Evolutionary conservation across 1,140 invertebrate species (phyloP).

Genomic region (Camponotus floridanus): DNA sequence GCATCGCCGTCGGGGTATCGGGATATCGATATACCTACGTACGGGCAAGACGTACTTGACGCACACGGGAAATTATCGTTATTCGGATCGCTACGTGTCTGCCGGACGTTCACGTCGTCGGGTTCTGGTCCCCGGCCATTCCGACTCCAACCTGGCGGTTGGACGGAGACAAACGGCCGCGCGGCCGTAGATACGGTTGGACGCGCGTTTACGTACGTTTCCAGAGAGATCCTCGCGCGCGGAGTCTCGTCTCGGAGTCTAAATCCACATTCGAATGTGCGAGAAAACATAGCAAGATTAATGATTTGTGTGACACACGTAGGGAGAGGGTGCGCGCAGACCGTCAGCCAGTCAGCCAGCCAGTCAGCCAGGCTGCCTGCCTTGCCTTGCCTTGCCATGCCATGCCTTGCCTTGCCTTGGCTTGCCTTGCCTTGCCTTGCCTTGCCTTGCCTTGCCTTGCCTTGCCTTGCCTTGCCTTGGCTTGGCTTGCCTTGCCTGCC

Average conservation of each 20-base stretch:
- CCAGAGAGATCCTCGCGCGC: slow-evolving; percentile 76
- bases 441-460: too few relatives aligned
- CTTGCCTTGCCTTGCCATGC: too few relatives aligned
- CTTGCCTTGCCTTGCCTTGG: background rate
- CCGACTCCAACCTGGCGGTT: slow-evolving; percentile 58
- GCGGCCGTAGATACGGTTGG: slow-evolving; percentile 41
- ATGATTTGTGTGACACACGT: slow-evolving; percentile 84
- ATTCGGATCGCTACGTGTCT: slow-evolving; percentile 45
- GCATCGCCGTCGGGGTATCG: background rate
- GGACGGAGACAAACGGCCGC: slow-evolving; percentile 75
- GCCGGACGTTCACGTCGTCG: slow-evolving; percentile 52
- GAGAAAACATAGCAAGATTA: slow-evolving; percentile 86
- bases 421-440: too few relatives aligned
- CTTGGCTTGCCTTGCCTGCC: slow-evolving; percentile 13
- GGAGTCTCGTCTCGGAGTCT: slow-evolving; percentile 78
- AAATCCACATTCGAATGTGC: slow-evolving; percentile 86
- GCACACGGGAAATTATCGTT: slow-evolving; percentile 22
- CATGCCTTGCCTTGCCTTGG: too few relatives aligned
- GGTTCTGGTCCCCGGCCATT: slow-evolving; percentile 45
- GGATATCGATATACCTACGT: slow-evolving; percentile 14
- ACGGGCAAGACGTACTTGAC: background rate
- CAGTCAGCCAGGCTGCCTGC: background rate
- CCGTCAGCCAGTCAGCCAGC: slow-evolving; percentile 30
- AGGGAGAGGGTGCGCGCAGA: slow-evolving; percentile 76
- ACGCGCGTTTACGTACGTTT: slow-evolving; percentile 70